These are phyloP conservation scores for Chelonia mydas DNA, from an alignment of 2,797 vertebrate genomes.

Conservation along the genomic window DNA sequence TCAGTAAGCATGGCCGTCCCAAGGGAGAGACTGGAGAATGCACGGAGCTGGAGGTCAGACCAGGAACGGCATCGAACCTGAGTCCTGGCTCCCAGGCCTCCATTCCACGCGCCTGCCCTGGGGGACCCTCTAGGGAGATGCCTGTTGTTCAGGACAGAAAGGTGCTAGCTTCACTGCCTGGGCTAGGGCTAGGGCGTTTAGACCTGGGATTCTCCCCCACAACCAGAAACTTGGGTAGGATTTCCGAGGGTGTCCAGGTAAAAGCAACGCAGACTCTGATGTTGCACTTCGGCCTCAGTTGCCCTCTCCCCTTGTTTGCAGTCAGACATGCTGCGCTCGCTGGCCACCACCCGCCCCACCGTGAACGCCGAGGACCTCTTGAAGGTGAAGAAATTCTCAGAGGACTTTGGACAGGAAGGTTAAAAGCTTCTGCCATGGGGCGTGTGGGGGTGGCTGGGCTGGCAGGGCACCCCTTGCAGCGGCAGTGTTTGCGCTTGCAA, in stretches of 20 bases:
- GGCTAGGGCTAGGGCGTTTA: too few species aligned
- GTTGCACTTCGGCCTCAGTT: background rate
- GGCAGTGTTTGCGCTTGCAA: too few species aligned
- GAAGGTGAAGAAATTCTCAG: slow-evolving; percentile 97
- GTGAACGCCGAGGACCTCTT: slow-evolving; percentile 94
- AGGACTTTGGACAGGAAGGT: slow-evolving; percentile 98
- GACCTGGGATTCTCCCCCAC: background rate
- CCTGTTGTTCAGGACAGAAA: background rate
- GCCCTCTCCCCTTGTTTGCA: slow-evolving; percentile 37
- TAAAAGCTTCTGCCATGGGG: slow-evolving; percentile 70
- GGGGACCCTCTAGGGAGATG: background rate
- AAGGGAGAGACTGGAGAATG: background rate
- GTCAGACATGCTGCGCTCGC: slow-evolving; percentile 96
- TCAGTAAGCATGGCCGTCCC: background rate
- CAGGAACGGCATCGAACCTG: background rate
- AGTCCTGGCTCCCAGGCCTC: background rate
- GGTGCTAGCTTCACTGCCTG: too few species aligned
- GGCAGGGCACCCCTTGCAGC: background rate
- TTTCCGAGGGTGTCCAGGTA: background rate
- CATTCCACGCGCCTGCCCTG: background rate
- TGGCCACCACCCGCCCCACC: slow-evolving; percentile 94
- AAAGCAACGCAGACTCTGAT: background rate
- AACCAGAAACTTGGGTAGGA: too few species aligned
- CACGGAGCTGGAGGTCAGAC: background rate
- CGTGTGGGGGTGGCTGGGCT: background rate